These are phyloP conservation scores for Pachycephala philippinensis DNA, from an alignment of 2,113 vertebrate genomes.

Conservation along the genomic window DNA sequence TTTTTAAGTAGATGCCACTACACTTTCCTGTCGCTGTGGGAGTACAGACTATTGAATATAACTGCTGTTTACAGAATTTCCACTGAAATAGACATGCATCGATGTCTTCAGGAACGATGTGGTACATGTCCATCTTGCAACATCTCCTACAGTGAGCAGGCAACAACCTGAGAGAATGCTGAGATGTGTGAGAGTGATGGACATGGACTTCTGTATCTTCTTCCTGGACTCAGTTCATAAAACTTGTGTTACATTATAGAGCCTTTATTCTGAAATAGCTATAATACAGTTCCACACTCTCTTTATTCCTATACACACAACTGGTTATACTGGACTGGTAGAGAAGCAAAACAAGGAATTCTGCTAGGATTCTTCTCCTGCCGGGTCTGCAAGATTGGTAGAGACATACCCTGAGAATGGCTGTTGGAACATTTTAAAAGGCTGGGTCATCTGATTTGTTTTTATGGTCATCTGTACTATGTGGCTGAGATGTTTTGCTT, in stretches of 20 bases:
- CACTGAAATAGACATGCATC: rapidly evolving
- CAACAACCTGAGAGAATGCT: not conserved
- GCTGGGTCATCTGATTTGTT: not conserved
- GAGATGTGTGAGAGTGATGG: not conserved
- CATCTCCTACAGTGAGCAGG: not conserved
- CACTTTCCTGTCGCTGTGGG: not conserved
- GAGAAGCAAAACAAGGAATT: not conserved
- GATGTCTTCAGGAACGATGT: not conserved
- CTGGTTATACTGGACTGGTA: not conserved
- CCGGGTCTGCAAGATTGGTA: not conserved
- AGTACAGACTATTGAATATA: not conserved
- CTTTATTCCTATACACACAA: not conserved
- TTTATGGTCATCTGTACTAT: not conserved
- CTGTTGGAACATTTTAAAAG: not conserved
- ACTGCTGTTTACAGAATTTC: not conserved
- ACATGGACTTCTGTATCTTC: not conserved
- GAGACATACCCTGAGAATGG: not conserved
- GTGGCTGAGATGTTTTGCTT: not conserved
- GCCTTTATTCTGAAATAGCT: not conserved
- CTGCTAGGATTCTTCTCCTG: not conserved
- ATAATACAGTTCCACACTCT: not conserved
- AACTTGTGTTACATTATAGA: not conserved
- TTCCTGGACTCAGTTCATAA: not conserved
- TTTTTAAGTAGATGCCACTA: not conserved
- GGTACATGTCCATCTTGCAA: not conserved